Evolutionary conservation across 2,113 vertebrate species (phyloP).

Genomic region (Pandion haliaetus): DNA sequence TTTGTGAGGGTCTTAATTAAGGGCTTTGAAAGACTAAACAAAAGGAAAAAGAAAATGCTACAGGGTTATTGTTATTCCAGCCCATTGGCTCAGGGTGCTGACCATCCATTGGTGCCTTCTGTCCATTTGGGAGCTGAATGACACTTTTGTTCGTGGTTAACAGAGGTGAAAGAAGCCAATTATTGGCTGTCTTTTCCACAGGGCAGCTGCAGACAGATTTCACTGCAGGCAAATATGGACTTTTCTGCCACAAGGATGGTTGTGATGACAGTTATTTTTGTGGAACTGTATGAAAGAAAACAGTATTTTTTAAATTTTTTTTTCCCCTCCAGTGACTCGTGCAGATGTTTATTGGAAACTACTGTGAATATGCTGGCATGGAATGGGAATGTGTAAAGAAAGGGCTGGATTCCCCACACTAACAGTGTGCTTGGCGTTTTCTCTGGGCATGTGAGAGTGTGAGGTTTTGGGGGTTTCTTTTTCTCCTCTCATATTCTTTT

Average conservation of each 20-base stretch:
- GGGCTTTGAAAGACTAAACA: slow-evolving; percentile 82
- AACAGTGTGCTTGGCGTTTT: neutral
- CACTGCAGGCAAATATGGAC: slow-evolving; percentile 78
- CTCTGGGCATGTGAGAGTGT: neutral
- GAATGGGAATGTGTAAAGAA: neutral
- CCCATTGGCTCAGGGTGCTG: slow-evolving; percentile 80
- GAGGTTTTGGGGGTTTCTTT: neutral
- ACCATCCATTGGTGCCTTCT: slow-evolving; percentile 84
- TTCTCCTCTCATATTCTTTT: neutral
- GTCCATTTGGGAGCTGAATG: slow-evolving; percentile 89
- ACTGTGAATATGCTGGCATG: slow-evolving; percentile 2
- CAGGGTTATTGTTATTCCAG: slow-evolving; percentile 85
- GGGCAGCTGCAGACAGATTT: slow-evolving; percentile 82
- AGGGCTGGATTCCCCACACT: neutral
- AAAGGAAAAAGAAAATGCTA: slow-evolving; percentile 80
- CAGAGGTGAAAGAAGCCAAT: slow-evolving; percentile 97
- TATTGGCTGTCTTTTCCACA: slow-evolving; percentile 81
- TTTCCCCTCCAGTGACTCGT: slow-evolving; percentile 51
- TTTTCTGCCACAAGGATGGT: slow-evolving; percentile 68
- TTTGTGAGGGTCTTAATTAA: slow-evolving; percentile 81
- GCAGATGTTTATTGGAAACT: slow-evolving; percentile 58
- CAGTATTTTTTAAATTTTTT: slow-evolving; percentile 15
- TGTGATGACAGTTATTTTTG: slow-evolving; percentile 78
- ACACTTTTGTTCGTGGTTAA: slow-evolving; percentile 96
- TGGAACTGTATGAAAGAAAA: slow-evolving; percentile 70